Percentiles rank a stretch among this genome's conserved stretches.
Evolutionary conservation across 2,113 vertebrate species (phyloP).

Genomic region (Astur gentilis): DNA sequence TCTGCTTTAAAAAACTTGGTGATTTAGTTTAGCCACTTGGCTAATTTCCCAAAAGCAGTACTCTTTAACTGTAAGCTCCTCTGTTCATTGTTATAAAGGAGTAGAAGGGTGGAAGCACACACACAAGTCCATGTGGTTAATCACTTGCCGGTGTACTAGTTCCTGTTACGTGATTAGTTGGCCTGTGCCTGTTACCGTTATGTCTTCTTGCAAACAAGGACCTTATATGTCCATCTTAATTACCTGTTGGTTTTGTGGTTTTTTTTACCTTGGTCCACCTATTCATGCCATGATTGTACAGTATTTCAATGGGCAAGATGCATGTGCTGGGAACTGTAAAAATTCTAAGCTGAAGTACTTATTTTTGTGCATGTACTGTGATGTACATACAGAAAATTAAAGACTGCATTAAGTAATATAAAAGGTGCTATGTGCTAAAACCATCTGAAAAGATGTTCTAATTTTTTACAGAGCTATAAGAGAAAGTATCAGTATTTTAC

Average conservation of each 20-base stretch:
- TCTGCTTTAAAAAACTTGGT: not conserved
- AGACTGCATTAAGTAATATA: not conserved
- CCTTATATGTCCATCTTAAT: not conserved
- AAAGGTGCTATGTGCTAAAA: not conserved
- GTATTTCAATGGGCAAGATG: not conserved
- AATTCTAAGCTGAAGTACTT: not conserved
- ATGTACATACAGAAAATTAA: not conserved
- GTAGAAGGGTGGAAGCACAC: not conserved
- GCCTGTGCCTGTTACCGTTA: fast-evolving
- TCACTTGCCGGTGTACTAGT: not conserved
- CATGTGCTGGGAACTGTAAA: not conserved
- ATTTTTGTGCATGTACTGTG: not conserved
- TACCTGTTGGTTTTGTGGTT: not conserved
- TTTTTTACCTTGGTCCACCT: not conserved
- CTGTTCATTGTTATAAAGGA: not conserved
- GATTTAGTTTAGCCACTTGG: not conserved
- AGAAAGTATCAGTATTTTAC: not conserved
- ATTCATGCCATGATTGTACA: not conserved
- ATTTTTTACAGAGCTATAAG: not conserved
- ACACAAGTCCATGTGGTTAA: not conserved
- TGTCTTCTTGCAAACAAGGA: not conserved
- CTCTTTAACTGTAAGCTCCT: not conserved
- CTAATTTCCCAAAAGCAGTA: not conserved
- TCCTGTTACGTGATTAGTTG: fast-evolving
- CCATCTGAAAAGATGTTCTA: not conserved